A percentile compares a stretch with the other conserved stretches of the same genome.
phyloP scores from a whole-genome alignment of 2,888 invertebrate species.

The Diloba caeruleocephala region DNA sequence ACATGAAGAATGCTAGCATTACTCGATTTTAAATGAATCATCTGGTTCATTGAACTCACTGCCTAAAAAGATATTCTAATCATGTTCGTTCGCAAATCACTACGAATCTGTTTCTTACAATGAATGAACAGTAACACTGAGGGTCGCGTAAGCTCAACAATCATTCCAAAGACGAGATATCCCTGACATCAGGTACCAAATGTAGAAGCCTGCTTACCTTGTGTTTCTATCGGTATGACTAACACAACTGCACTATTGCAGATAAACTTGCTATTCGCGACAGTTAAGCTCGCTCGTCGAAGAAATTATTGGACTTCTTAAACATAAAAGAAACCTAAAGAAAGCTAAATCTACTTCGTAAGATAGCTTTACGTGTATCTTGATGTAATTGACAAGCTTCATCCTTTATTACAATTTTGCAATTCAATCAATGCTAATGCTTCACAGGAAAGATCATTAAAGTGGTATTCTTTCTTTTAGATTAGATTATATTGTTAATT shows the following conservation, averaged over 20 bases:
- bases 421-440: conserved; percentile 40
- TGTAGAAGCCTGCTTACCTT: conserved; percentile 84
- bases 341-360: conserved; percentile 40
- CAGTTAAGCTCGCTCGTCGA: conserved; percentile 61
- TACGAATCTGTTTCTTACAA: conserved; percentile 59
- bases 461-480: conserved; percentile 3
- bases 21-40: conserved; percentile 72
- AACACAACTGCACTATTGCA: conserved; percentile 62
- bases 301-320: conserved; percentile 38
- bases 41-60: conserved; percentile 70
- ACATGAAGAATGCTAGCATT: conserved; percentile 51
- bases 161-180: conserved; percentile 72
- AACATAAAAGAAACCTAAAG: conserved; percentile 29
- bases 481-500: too few relatives aligned
- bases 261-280: conserved; percentile 61
- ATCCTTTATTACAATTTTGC: conserved; percentile 33
- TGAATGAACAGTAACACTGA: conserved; percentile 72
- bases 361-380: conserved; percentile 53
- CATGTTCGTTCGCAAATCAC: conserved; percentile 69
- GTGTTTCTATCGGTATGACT: conserved; percentile 80
- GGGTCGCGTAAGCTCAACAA: conserved; percentile 61
- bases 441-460: conserved; percentile 15
- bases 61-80: conserved; percentile 68
- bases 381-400: conserved; percentile 39
- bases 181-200: conserved; percentile 87